phyloP scores from a whole-genome alignment of 1,140 invertebrate species.

The Zaprionus taronus region DNA sequence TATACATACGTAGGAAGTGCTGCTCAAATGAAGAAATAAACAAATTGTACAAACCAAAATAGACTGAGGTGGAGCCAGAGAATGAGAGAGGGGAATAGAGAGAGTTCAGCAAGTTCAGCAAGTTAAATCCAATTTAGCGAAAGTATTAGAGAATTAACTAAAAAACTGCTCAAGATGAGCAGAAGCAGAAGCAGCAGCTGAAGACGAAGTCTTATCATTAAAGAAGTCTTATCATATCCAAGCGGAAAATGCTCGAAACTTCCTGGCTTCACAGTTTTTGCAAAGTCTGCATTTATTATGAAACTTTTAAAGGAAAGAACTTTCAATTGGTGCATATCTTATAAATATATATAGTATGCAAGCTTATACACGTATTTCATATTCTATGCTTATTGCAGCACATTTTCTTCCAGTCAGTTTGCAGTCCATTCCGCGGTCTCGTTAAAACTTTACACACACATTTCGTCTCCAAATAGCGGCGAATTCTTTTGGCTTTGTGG shows the following conservation, averaged over 20 bases:
- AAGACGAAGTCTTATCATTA: neutral
- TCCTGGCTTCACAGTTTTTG: neutral
- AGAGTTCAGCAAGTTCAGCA: neutral
- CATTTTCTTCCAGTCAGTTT: neutral
- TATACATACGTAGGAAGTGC: neutral
- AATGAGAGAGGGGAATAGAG: neutral
- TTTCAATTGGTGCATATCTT: neutral
- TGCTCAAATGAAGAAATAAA: conserved; percentile 9
- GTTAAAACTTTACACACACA: neutral
- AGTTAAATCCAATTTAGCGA: neutral
- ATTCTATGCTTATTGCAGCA: neutral
- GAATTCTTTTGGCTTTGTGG: neutral
- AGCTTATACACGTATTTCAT: neutral
- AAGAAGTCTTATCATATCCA: conserved; percentile 4
- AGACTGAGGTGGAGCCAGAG: neutral
- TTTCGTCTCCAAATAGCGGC: neutral
- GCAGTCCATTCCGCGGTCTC: neutral
- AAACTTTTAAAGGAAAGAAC: neutral
- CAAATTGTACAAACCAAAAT: neutral
- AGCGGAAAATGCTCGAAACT: conserved; percentile 1
- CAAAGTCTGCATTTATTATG: conserved; percentile 1
- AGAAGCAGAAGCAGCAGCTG: neutral
- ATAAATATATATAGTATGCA: neutral
- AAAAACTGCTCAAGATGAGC: neutral
- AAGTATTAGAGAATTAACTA: neutral